Evolutionary conservation across 2,797 vertebrate species (phyloP).

Genomic region (Vespertilio murinus): DNA sequence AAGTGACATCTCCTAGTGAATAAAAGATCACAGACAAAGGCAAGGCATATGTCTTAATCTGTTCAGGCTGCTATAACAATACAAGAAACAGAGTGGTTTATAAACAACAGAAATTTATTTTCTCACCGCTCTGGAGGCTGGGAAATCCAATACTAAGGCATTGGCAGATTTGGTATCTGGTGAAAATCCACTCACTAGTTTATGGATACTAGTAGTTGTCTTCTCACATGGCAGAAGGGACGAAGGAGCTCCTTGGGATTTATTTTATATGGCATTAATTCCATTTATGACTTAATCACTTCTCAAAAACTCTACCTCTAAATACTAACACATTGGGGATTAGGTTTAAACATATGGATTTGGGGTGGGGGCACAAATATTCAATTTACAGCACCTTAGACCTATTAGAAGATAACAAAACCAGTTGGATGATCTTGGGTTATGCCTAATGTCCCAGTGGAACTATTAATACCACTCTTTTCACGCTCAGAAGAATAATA

Average conservation of each 20-base stretch:
- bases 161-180: neutral
- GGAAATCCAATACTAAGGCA: neutral
- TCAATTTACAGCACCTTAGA: neutral
- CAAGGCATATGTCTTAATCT: neutral
- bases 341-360: neutral
- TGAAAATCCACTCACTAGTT: neutral
- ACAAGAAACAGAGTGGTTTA: neutral
- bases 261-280: neutral
- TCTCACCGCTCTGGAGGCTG: neutral
- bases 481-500: neutral
- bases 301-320: neutral
- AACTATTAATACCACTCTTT: neutral
- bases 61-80: neutral
- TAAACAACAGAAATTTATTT: neutral
- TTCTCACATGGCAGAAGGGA: neutral
- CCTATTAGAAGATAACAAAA: neutral
- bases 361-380: neutral
- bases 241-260: neutral
- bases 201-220: neutral
- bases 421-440: neutral
- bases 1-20: neutral
- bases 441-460: neutral
- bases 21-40: conserved; percentile 17
- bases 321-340: neutral
- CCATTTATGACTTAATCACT: neutral